Base-by-base conservation (phyloP, 2,797 vertebrate species). In the Amblyraja radiata region DNA sequence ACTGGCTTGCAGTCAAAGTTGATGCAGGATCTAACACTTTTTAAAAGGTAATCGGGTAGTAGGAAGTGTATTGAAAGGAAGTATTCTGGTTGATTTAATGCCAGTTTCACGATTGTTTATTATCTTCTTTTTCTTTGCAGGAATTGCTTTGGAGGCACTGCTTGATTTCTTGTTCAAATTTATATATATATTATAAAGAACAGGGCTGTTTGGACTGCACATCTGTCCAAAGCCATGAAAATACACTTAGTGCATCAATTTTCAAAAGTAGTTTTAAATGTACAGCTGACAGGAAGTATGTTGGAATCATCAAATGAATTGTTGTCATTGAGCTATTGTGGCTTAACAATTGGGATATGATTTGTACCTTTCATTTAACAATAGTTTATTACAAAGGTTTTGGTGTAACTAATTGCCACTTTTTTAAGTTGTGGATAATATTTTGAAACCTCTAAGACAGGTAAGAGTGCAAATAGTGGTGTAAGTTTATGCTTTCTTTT, bases 401-500 rank as follows among this genome's bases (percentile, higher is more conserved):
- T 88, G 4, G 5, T 68, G 13, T 7, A 36, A 9, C 36, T 88
- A 86, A 58, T 13, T 61, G 21, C 39, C 32, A 54, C 28, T 63
- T 25, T 86, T n/a, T 78, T 63, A 9, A 58, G 16, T 68, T 86
- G 25, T 28, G 80, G 46, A 8, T 16, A 65, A 65, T 88, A 88
- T 65, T 65, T 65, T n/a, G 32, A 88, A 71, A 36, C n/a, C 46
- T 46, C 13, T 74, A 14, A 76, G n/a, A 7, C 25, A 9, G 71
- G 71, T 92, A 76, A 76, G 36, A 76, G 39, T 91, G 3, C 32
- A 92, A 74, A 76, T 78, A n/a, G 32, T 77, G 25, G 16, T 93
- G 78, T 79, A 84, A 80, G n/a, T 65, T 80, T 84, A 58, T 84
- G 16, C 54, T 80, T 21, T 90, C 94, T 93, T 95, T 93, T 94